Evolutionary conservation across 2,113 vertebrate genomes (phyloP), one percentile per base, ranked within the genome.

Genomic region (Sinocyclocheilus maitianheensis): DNA sequence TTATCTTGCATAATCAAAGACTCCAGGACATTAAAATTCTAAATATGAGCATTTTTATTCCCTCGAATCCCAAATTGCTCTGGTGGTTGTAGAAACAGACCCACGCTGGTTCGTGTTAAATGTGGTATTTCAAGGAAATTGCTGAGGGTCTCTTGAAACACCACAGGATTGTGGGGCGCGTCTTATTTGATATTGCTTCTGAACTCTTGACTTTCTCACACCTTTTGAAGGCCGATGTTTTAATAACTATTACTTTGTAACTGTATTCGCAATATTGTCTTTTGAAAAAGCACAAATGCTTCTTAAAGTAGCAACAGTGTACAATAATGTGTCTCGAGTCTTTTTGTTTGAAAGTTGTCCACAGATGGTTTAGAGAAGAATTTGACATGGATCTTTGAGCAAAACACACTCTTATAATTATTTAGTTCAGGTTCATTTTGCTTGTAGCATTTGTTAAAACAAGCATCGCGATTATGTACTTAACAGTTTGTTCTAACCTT

Each of bases 71-170:
- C 24, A 81, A 62, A 77, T 77, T 13, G 13, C 67, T 85, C 71
- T 48, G 2, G 13, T 72, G n/a, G 30, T 62, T 20, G 58, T 86
- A 77, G 58, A 67, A 84, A 62, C 60, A 62, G 37, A 69, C 26
- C 62, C 71, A 63, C 40, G 18, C 6, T 4, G 8, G 14, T 69
- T 30, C n/a, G 26, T n/a, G 74, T 77, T 79, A 78, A 16, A 18
- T 63, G 53, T 81, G 26, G 76, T 46, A 79, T 74, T 85, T 72
- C 48, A 75, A 86, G 53, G 34, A 80, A 83, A 80, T 22, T 43
- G 67, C 60, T 53, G 84, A 71, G 48, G n/a, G 46, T 65, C 24
- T 81, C 48, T n/a, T 81, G n/a, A 71, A 84, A 55, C 16, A 81
- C n/a, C 62, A 53, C 77, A 77, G 58, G 77, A 84, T 84, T 75